Conservation (phyloP, 2,113 vertebrate genomes). For the Myxocyprinus asiaticus region DNA sequence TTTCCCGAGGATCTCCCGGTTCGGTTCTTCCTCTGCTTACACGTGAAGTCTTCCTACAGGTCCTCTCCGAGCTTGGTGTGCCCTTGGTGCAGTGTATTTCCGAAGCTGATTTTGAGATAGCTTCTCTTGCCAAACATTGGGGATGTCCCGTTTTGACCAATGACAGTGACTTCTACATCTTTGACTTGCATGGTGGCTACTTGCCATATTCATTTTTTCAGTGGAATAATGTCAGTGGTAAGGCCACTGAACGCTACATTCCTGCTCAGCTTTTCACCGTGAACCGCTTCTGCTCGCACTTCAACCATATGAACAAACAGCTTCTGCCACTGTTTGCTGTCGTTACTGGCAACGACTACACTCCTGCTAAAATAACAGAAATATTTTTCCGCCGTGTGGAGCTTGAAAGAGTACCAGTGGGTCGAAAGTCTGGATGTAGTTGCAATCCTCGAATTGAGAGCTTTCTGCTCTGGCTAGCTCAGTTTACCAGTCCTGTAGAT, state of each 20-base stretch:
- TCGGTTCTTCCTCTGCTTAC: conserved; percentile 81
- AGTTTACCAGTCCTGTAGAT: conserved; percentile 69
- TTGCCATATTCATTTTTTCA: conserved; percentile 83
- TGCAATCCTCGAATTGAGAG: conserved; percentile 72
- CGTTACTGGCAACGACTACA: conserved; percentile 85
- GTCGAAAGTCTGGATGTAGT: conserved; percentile 54
- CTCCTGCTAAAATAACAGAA: conserved; percentile 66
- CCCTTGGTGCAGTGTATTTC: conserved; percentile 85
- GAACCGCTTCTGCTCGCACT: conserved; percentile 76
- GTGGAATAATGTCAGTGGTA: conserved; percentile 75
- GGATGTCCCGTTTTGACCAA: conserved; percentile 87
- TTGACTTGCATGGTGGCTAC: conserved; percentile 86
- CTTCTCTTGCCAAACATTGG: conserved; percentile 88
- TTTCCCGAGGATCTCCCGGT: conserved; percentile 75
- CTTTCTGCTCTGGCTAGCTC: conserved; percentile 84
- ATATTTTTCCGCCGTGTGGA: conserved; percentile 67
- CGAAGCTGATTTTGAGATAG: conserved; percentile 91
- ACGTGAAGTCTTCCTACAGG: conserved; percentile 83
- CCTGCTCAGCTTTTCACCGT: conserved; percentile 78
- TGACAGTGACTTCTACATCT: conserved; percentile 95
- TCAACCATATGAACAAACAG: conserved; percentile 69
- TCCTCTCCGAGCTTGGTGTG: conserved; percentile 75
- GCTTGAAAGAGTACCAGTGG: conserved; percentile 39
- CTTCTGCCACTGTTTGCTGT: conserved; percentile 88
- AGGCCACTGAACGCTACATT: conserved; percentile 73